These are phyloP conservation scores for Prionailurus viverrinus DNA, from an alignment of 2,113 vertebrate species.

Conservation along the genomic window DNA sequence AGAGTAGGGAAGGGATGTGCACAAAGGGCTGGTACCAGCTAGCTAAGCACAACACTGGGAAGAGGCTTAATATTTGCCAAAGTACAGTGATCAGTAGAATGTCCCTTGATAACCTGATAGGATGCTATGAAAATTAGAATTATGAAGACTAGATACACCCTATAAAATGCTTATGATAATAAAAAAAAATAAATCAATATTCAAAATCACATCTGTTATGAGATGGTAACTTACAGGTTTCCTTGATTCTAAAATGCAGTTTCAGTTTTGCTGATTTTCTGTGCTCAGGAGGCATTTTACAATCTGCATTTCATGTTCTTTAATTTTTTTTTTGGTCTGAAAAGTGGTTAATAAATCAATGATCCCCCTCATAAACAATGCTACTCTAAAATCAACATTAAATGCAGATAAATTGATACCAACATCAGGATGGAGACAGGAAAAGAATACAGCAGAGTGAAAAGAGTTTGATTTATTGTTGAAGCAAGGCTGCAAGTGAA, in stretches of 20 bases:
- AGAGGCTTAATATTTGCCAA: neutral
- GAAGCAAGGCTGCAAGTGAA: neutral
- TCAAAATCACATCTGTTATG: neutral
- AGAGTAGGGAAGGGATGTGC: neutral
- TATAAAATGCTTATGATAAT: neutral
- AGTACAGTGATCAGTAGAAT: neutral
- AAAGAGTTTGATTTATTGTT: neutral
- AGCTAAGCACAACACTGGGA: too few species aligned
- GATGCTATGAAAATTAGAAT: neutral
- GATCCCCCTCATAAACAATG: neutral
- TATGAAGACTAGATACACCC: neutral
- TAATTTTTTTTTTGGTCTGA: neutral
- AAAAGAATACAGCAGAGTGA: neutral
- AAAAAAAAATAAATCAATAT: neutral
- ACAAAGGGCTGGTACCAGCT: neutral
- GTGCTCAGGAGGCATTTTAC: neutral
- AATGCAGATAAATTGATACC: neutral
- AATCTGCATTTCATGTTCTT: neutral
- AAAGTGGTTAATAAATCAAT: conserved; percentile 2
- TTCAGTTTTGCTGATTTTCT: conserved; percentile 33
- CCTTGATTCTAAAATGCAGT: neutral
- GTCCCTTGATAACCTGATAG: neutral
- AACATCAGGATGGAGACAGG: neutral
- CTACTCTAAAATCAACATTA: neutral
- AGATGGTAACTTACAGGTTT: neutral